Evolutionary conservation across 23 tunicate genomes (phyloP), one percentile per base, ranked within the genome.

Genomic region (Clavelina lepadiformis): DNA sequence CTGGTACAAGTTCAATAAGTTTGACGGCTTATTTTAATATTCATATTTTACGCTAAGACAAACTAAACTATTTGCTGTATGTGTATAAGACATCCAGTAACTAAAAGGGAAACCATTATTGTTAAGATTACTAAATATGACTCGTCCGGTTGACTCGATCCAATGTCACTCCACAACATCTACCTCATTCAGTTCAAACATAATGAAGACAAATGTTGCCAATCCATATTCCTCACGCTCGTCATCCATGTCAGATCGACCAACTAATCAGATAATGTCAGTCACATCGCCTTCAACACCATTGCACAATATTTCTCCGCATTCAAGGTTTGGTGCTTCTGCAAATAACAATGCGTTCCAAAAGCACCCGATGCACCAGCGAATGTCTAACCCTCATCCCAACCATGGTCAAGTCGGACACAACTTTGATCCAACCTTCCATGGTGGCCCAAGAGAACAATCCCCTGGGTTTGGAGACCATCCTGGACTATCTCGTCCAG

Each of bases 121-220:
- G n/a, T n/a, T n/a, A n/a, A n/a, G n/a, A n/a, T n/a, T n/a, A n/a
- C n/a, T n/a, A n/a, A 86, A 86, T 65, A 86, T 86, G 95, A 63
- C 85, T 41, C 95, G 85, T 45, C 85, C 95, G 33, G 56, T 86
- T 33, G 95, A 72, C 28, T 63, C 95, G 20, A 50, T 69, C 24
- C 85, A 73, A 56, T 86, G 65, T 74, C 67, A 64, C 2, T 57
- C 95, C 15, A 57, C 95, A 18, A 65, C 93, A 7, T 50, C 95
- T 72, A 78, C 95, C 84, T 86, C 95, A 38, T 86, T 59, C 65
- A 65, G 74, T 24, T 33, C 80, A 63, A 67, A 66, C 29, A 67
- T 67, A 45, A 76, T 22, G 46, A 60, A 8, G 22, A 56, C 32
- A 38, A 32, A 26, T 26, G 62, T 61, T 22, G 27, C 18, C 66